Evolutionary conservation across 2,888 invertebrate genomes (phyloP), one percentile per base, ranked within the genome.

Genomic region (Dynastes maya): DNA sequence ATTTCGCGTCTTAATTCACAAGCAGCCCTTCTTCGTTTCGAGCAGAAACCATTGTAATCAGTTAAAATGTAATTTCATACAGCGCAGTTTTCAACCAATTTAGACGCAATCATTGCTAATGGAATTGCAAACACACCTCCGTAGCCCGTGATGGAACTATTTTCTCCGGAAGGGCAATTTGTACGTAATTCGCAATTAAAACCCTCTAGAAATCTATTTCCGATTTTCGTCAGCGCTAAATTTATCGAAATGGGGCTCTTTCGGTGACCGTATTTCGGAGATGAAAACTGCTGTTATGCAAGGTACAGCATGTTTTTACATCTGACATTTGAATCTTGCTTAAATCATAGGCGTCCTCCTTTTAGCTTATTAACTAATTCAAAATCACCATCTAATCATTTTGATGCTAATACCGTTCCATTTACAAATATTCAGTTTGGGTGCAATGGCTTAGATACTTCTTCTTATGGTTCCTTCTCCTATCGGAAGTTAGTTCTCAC

Each of bases 71-170:
- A 51, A 51, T 29, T 68, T 51, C 45, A 68, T 61, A 68, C 65
- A 29, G 27, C 51, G 27, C 8, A 63, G 32, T 68, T 68, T 68
- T 68, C 49, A 53, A 51, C 51, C 51, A 68, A 68, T 68, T 68
- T 51, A 5, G 22, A 29, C 13, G 68, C 68, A 68, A 68, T 68
- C 68, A 51, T 51, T 9, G 45, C 51, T 68, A 68, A 68, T 68
- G 68, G 68, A 29, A 68, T 68, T 68, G 51, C 68, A 29, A 68
- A 68, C 68, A 68, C 68, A 51, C 68, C 68, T 68, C 68, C 68
- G 29, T 16, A 13, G n/a, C 22, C 4, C 27, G 16, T 29, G 13
- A 22, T 37, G 51, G 37, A 16, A 16, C 65, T 67, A 37, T 63
- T 63, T 32, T 29, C 63, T 5, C 51, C 51, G 68, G 68, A 51